phyloP scores from a whole-genome alignment of 2,797 vertebrate species.

The Oophaga sylvatica region DNA sequence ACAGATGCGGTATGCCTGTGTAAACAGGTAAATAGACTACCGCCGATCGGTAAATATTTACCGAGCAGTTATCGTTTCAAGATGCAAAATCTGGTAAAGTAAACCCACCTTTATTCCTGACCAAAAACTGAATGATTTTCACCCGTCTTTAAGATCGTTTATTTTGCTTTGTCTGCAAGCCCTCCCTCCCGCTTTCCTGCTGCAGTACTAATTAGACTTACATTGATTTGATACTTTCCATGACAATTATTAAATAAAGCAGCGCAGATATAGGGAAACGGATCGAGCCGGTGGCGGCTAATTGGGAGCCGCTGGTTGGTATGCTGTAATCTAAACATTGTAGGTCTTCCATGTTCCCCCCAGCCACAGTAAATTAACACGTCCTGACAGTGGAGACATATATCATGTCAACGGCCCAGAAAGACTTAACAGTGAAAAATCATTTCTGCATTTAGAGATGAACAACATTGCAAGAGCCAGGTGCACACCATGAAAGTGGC shows the following conservation, averaged over 20 bases:
- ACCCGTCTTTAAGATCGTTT: background rate
- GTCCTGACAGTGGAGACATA: conserved; percentile 36
- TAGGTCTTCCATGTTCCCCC: background rate
- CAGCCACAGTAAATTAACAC: conserved; percentile 26
- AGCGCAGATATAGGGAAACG: background rate
- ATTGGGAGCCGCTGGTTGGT: background rate
- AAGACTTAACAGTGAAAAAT: conserved; percentile 43
- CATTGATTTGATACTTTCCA: conserved; percentile 1
- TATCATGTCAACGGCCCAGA: conserved; percentile 31
- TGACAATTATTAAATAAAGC: conserved; percentile 5
- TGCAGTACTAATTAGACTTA: background rate
- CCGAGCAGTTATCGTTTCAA: no score
- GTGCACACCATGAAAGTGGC: conserved; percentile 53
- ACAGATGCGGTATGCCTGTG: no score
- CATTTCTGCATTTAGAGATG: conserved; percentile 39
- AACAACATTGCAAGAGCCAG: conserved; percentile 51
- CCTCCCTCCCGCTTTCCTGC: background rate
- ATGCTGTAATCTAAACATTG: conserved; percentile 32
- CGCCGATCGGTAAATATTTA: no score
- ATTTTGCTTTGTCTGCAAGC: background rate
- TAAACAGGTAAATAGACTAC: no score
- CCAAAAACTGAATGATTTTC: background rate
- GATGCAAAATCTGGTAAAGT: no score
- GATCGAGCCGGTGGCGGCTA: background rate
- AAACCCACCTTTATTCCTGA: background rate